Evolutionary conservation across 2,888 invertebrate species (phyloP), one percentile per base, ranked within the genome.

Genomic region (Mellilla xanthometata): DNA sequence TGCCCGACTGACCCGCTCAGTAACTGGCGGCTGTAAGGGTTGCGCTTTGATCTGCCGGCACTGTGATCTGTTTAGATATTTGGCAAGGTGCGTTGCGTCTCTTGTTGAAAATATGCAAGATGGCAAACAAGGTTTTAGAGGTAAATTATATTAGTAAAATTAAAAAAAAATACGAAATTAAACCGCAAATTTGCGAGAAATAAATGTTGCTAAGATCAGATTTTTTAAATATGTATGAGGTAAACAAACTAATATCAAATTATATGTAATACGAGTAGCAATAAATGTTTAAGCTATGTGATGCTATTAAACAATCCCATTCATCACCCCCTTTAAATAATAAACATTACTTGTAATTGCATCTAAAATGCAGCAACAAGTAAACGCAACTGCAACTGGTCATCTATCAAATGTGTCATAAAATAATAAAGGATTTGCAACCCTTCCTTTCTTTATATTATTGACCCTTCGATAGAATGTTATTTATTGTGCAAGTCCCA

Each of bases 11-110:
- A 76, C 77, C 78, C 60, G 68, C 56, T 60, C 10, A 24, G 24
- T 12, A 4, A 12, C 10, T 35, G 71, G 52, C 52, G 60, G 58
- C 58, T 68, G 62, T 62, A 76, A 76, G 81, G 81, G 82, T 81
- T 81, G 65, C 55, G 49, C 68, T 81, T 81, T 79, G 69, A 69
- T 55, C 52, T 52, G 68, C 80, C 81, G 79, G 59, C 67, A 23
- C 15, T 19, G 15, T 19, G 15, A 19, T 19, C 3, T 6, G 15
- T 19, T n/a, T n/a, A n/a, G n/a, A n/a, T n/a, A n/a, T n/a, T 19
- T 57, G 49, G 67, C 59, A 62, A 60, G 58, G 50, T 52, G 58
- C 49, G 33, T 52, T 54, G 13, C 2, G n/a, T 2, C 11, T 12
- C 11, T 29, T 39, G 15, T 9, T 26, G 7, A 28, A 28, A 6